phyloP scores from a whole-genome alignment of 2,888 invertebrate species.

The Andrena flavipes region DNA sequence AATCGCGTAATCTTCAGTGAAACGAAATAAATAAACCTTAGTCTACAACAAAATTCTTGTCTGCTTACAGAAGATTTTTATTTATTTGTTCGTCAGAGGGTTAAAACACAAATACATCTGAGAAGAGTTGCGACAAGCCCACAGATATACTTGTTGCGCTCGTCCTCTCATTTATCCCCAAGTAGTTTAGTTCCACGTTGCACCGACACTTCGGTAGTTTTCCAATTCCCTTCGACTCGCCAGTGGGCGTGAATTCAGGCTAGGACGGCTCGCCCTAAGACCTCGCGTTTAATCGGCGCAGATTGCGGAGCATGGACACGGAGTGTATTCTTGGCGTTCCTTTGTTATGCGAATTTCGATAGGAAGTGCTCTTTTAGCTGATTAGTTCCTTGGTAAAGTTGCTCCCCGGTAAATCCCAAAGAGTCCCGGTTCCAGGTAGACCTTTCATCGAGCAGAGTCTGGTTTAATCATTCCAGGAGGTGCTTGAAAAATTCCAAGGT shows the following conservation, averaged over 20 bases:
- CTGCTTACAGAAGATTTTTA: no score
- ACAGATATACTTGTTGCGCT: conserved; percentile 34
- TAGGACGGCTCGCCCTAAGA: conserved; percentile 30
- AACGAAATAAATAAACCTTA: no score
- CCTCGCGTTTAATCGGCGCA: conserved; percentile 53
- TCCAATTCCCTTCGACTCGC: conserved; percentile 37
- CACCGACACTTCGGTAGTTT: conserved; percentile 23
- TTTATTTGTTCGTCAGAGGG: no score
- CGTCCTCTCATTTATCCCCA: neutral
- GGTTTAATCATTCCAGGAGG: no score
- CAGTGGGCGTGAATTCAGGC: conserved; percentile 8
- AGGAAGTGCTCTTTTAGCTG: conserved; percentile 69
- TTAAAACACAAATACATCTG: no score
- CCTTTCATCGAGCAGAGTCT: neutral
- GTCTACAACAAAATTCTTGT: no score
- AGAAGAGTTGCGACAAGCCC: neutral
- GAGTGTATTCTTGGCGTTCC: conserved; percentile 60
- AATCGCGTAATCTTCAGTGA: no score
- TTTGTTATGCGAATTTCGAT: conserved; percentile 71
- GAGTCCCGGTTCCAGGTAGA: conserved; percentile 4
- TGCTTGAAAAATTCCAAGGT: no score
- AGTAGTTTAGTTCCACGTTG: neutral
- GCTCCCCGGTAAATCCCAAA: conserved; percentile 49
- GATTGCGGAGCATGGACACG: conserved; percentile 53
- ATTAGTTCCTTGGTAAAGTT: conserved; percentile 61